Conservation (phyloP, 2,888 invertebrate species). For the Ormyrus nitidulus region DNA sequence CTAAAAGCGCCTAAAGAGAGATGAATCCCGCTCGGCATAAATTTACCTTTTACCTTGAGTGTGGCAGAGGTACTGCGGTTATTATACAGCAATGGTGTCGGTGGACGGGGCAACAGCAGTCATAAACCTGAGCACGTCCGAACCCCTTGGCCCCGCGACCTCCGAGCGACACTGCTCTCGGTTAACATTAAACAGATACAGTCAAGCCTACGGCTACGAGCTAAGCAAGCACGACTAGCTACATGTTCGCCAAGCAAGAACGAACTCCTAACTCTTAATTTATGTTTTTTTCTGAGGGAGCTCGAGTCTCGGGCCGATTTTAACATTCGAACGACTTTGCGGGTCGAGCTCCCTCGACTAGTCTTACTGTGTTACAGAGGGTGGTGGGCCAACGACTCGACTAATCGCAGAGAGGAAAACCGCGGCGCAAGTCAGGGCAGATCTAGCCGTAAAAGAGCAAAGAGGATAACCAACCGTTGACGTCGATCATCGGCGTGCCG, state of each 20-base stretch:
- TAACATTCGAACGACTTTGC: too few species aligned
- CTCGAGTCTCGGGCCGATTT: too few species aligned
- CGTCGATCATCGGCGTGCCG: conserved; percentile 76
- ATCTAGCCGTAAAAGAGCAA: neutral
- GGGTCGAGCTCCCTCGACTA: conserved; percentile 10
- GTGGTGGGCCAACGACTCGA: conserved; percentile 10
- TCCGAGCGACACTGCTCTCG: conserved; percentile 72
- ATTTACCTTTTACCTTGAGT: conserved; percentile 71
- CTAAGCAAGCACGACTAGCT: conserved; percentile 55
- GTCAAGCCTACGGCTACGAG: conserved; percentile 61
- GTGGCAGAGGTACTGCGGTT: conserved; percentile 70
- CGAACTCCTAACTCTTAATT: conserved; percentile 18
- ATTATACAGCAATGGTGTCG: conserved; percentile 72
- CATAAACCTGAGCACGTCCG: conserved; percentile 71
- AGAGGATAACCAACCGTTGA: conserved; percentile 71
- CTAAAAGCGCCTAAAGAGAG: conserved; percentile 60
- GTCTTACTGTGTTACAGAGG: conserved; percentile 18
- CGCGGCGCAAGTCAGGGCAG: neutral
- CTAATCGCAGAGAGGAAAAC: neutral
- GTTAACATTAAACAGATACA: conserved; percentile 69
- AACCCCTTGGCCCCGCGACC: conserved; percentile 68
- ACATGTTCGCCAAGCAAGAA: conserved; percentile 38
- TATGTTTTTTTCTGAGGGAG: too few species aligned
- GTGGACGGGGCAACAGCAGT: conserved; percentile 73
- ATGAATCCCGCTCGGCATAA: conserved; percentile 58